A percentile compares a stretch with the other conserved stretches of the same genome.
Conservation (phyloP, 23 tunicate genomes). For the Trididemnum nubilum region DNA sequence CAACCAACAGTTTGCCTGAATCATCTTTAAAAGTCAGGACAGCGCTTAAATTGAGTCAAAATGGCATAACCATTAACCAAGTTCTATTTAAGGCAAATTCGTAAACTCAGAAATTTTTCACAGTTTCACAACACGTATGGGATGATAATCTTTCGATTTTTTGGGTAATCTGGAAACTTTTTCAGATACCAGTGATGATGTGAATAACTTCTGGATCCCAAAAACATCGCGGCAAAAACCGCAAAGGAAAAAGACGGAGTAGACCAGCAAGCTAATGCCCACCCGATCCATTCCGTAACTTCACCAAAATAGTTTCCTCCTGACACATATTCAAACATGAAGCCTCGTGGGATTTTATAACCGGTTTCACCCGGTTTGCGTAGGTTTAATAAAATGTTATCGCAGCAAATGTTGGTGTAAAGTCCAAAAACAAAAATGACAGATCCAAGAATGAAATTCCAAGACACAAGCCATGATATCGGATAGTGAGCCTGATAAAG, state of each 20-base stretch:
- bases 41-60: too few relatives aligned
- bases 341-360: slow-evolving; percentile 75
- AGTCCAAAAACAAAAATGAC: slow-evolving; percentile 58
- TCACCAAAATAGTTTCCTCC: slow-evolving; percentile 78
- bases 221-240: slow-evolving; percentile 47
- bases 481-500: slow-evolving; percentile 49
- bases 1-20: too few relatives aligned
- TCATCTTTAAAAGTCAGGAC: too few relatives aligned
- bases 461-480: slow-evolving; percentile 41
- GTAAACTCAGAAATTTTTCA: not conserved
- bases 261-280: slow-evolving; percentile 77
- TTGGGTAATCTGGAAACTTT: slow-evolving; percentile 63
- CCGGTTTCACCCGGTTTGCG: slow-evolving; percentile 85
- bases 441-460: slow-evolving; percentile 69
- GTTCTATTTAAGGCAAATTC: too few relatives aligned
- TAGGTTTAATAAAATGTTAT: slow-evolving; percentile 58
- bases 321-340: slow-evolving; percentile 70
- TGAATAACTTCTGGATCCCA: slow-evolving; percentile 72
- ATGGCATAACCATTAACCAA: too few relatives aligned
- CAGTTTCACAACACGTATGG: slow-evolving; percentile 52
- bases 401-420: slow-evolving; percentile 65
- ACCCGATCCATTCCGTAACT: slow-evolving; percentile 67
- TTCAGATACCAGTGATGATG: slow-evolving; percentile 74
- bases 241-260: slow-evolving; percentile 78
- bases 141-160: slow-evolving; percentile 56